Evolutionary conservation across 2,888 invertebrate genomes (phyloP).

Genomic region (Pantelozetes paolii): DNA sequence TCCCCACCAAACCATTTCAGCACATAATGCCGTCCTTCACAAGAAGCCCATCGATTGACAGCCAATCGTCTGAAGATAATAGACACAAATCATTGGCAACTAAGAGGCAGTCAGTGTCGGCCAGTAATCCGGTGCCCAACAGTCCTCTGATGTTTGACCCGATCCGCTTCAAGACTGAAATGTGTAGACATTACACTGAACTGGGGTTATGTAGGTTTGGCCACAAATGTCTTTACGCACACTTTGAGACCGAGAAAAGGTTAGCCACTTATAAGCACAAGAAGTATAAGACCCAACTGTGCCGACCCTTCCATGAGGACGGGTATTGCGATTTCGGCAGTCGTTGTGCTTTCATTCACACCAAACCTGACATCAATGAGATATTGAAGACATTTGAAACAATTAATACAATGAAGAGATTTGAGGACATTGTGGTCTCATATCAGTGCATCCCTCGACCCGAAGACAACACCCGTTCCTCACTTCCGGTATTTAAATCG

Average conservation of each 20-base stretch:
- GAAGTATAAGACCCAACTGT: conserved; percentile 42
- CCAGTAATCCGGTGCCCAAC: no score
- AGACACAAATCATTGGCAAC: no score
- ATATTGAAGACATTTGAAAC: not conserved
- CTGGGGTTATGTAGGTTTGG: conserved; percentile 38
- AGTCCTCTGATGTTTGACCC: not conserved
- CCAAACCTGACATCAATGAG: conserved; percentile 10
- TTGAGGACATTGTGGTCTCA: no score
- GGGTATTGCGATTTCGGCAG: conserved; percentile 42
- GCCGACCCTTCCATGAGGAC: conserved; percentile 36
- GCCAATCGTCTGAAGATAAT: no score
- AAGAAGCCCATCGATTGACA: no score
- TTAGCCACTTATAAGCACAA: conserved; percentile 38
- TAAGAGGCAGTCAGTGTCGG: no score
- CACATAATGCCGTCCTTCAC: no score
- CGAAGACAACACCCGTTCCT: no score
- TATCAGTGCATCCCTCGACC: no score
- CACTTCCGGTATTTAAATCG: no score
- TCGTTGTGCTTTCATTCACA: conserved; percentile 40
- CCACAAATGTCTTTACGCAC: conserved; percentile 41
- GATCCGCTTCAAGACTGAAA: conserved; percentile 38
- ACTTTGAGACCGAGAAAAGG: conserved; percentile 31
- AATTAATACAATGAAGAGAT: no score
- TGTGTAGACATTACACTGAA: conserved; percentile 39
- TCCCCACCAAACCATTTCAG: no score